Evolutionary conservation across 2,797 vertebrate species (phyloP), one percentile per base, ranked within the genome.

Genomic region (Enteromius anoplus): DNA sequence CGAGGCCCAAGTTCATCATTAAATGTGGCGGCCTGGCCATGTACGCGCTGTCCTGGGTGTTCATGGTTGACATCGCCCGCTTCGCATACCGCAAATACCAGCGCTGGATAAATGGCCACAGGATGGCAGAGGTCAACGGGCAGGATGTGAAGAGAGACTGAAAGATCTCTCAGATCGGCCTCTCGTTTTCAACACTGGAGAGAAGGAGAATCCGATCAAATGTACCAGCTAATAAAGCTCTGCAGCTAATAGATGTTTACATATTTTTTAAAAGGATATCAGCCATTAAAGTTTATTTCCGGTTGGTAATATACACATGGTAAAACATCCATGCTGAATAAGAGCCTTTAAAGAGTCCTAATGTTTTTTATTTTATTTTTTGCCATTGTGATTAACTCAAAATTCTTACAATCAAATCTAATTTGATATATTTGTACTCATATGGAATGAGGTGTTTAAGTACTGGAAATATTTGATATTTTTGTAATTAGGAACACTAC

Each of bases 31-130:
- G 97, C 0, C 92, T 98, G 40, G 92, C 96, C 42, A 97, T 99
- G 96, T 99, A 99, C 0, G 91, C 87, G 0, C 94, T 99, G 29
- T 98, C 97, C 70, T 99, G 97, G 95, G 93, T 97, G 69, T 99
- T 99, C 84, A 96, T 98, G 96, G 93, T 96, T 83, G 97, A 96
- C 93, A 99, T 99, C 90, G 96, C 94, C 89, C 95, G 94, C 66
- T 99, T 98, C 10, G 92, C 96, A 3, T 89, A 91, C 55, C 94
- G 95, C 86, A 98, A 97, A 88, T 94, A 94, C 88, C 93, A 89
- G 0, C 88, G 88, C 1, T 94, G 94, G 94, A 93, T 88, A 83
- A 93, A 78, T 32, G 84, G 66, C 4, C 84, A 23, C 7, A 85
- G 85, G 37, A 72, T 66, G 68, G 12, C 83, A 21, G 65, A 42